Evolutionary conservation across 2,113 vertebrate genomes (phyloP).

Genomic region (Neolamprologus cancellatus): DNA sequence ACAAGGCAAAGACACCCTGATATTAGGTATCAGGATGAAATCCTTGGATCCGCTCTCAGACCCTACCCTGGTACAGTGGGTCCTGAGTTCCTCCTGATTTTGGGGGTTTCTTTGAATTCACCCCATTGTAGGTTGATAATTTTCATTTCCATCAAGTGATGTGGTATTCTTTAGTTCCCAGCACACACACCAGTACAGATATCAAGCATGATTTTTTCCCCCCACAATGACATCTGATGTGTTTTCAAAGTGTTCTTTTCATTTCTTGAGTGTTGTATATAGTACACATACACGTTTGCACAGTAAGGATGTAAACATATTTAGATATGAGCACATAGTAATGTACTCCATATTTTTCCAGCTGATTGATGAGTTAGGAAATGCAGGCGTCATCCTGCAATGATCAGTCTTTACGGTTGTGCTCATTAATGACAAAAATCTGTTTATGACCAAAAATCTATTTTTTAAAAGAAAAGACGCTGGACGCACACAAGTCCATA

Average conservation of each 20-base stretch:
- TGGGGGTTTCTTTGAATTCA: not conserved
- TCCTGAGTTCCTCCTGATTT: not conserved
- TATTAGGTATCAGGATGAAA: not conserved
- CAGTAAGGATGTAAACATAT: not conserved
- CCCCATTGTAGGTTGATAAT: not conserved
- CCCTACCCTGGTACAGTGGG: not conserved
- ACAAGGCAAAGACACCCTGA: not conserved
- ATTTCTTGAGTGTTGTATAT: not conserved
- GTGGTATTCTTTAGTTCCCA: not conserved
- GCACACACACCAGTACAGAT: not conserved
- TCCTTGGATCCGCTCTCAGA: not conserved
- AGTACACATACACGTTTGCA: not conserved
- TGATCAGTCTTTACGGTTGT: not conserved
- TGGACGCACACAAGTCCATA: not conserved
- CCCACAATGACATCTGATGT: not conserved
- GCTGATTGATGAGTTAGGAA: not conserved
- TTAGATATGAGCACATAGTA: not conserved
- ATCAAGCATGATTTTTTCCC: fast-evolving
- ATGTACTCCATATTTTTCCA: not conserved
- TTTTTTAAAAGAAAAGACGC: not conserved
- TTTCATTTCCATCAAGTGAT: not conserved
- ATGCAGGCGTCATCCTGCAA: not conserved
- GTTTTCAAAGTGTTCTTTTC: not conserved
- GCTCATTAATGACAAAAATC: not conserved
- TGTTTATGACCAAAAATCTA: not conserved